Conservation (phyloP, 2,888 invertebrate genomes). For the Pammene fasciana region DNA sequence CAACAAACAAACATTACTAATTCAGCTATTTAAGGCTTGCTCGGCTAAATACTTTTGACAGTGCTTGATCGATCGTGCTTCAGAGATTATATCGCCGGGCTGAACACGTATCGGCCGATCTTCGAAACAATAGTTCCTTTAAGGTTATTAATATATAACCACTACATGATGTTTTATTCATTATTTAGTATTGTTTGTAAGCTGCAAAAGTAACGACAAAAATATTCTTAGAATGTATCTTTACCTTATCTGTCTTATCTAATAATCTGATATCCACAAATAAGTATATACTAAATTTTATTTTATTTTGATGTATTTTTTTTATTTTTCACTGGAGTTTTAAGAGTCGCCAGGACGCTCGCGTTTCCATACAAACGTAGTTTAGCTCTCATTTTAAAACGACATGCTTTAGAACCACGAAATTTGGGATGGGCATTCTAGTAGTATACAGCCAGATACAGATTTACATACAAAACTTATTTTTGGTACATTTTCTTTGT, state of each 20-base stretch:
- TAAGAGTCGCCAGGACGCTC: too few species aligned
- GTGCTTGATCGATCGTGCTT: conserved; percentile 65
- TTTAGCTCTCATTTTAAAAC: too few species aligned
- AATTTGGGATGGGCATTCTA: too few species aligned
- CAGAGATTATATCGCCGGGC: conserved; percentile 55
- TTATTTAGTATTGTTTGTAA: neutral
- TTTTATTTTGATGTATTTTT: too few species aligned
- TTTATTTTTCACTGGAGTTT: too few species aligned
- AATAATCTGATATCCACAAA: too few species aligned
- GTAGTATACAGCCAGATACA: too few species aligned
- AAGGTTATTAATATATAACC: conserved; percentile 45
- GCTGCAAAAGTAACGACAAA: neutral
- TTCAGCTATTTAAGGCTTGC: conserved; percentile 47
- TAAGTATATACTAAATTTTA: too few species aligned
- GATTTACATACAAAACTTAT: too few species aligned
- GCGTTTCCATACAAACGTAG: too few species aligned
- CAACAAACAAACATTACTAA: conserved; percentile 53
- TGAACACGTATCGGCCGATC: conserved; percentile 40
- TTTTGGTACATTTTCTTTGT: too few species aligned
- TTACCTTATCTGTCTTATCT: neutral
- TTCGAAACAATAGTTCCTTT: conserved; percentile 45
- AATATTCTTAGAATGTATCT: neutral
- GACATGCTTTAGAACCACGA: too few species aligned
- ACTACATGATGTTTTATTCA: conserved; percentile 21
- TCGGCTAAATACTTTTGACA: conserved; percentile 63